A percentile compares a stretch with the other conserved stretches of the same genome.
These are phyloP conservation scores for Trichonephila clavipes DNA, from an alignment of 1,140 invertebrate species.

Conservation along the genomic window DNA sequence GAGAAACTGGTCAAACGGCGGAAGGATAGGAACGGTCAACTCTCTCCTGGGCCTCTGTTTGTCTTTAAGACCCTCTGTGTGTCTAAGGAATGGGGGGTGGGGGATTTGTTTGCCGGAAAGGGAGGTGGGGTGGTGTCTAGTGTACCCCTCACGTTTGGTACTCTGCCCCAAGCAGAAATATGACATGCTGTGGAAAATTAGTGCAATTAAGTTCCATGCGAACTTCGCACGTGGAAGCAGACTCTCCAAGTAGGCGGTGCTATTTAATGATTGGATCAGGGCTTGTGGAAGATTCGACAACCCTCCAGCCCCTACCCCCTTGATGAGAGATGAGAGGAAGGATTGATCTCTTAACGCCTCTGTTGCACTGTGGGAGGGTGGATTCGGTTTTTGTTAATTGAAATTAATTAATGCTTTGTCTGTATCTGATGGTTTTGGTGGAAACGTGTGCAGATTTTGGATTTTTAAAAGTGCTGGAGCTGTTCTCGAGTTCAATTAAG, in stretches of 20 bases:
- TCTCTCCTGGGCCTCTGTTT: background rate
- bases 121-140: background rate
- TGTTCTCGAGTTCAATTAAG: background rate
- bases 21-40: background rate
- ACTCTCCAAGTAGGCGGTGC: conserved; percentile 22
- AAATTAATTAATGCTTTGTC: background rate
- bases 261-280: conserved; percentile 48
- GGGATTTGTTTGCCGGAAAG: background rate
- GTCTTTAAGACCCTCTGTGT: conserved; percentile 16
- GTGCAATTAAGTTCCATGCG: conserved; percentile 51
- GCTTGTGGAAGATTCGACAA: background rate
- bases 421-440: background rate
- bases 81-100: background rate
- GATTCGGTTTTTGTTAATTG: conserved; percentile 10
- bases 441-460: background rate
- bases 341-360: conserved; percentile 29
- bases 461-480: background rate
- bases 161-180: conserved; percentile 8
- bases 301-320: background rate
- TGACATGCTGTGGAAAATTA: conserved; percentile 44
- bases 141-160: background rate
- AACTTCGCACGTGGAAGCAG: conserved; percentile 19
- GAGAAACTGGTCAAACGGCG: background rate
- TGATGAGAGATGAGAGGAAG: background rate
- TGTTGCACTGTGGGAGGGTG: background rate